Conservation (phyloP, 2,797 vertebrate species). For the Scolopax rusticola region DNA sequence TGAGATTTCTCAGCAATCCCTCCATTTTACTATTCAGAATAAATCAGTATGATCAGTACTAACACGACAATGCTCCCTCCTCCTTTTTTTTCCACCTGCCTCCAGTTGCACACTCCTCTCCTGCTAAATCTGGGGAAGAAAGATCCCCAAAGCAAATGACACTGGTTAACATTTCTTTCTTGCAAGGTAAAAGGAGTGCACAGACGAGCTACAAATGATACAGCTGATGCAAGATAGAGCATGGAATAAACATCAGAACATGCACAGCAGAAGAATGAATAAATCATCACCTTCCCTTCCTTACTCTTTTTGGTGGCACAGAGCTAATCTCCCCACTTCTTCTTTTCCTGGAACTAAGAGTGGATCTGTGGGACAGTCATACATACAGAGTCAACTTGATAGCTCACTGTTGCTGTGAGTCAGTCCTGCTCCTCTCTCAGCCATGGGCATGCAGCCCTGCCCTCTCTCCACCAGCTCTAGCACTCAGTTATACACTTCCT, state of each 20-base stretch:
- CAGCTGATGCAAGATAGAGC: neutral
- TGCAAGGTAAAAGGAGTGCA: neutral
- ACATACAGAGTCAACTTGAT: fast-evolving
- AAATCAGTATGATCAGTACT: neutral
- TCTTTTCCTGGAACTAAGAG: neutral
- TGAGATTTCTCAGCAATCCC: neutral
- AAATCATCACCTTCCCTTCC: neutral
- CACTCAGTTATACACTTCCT: neutral
- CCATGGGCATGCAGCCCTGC: neutral
- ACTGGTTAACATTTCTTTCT: neutral
- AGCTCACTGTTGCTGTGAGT: fast-evolving
- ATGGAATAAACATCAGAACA: neutral
- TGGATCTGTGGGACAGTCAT: neutral
- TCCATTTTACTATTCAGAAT: neutral
- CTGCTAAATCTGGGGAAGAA: neutral
- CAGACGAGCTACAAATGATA: neutral
- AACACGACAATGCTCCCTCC: neutral
- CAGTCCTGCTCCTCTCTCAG: neutral
- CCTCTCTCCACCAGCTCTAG: neutral
- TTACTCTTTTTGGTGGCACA: neutral
- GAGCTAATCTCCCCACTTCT: neutral
- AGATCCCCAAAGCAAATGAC: neutral
- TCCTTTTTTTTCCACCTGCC: neutral
- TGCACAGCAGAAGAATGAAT: neutral
- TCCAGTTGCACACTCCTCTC: neutral